Evolutionary conservation across 2,797 vertebrate genomes (phyloP), one percentile per base, ranked within the genome.

Genomic region (Squalus acanthias): DNA sequence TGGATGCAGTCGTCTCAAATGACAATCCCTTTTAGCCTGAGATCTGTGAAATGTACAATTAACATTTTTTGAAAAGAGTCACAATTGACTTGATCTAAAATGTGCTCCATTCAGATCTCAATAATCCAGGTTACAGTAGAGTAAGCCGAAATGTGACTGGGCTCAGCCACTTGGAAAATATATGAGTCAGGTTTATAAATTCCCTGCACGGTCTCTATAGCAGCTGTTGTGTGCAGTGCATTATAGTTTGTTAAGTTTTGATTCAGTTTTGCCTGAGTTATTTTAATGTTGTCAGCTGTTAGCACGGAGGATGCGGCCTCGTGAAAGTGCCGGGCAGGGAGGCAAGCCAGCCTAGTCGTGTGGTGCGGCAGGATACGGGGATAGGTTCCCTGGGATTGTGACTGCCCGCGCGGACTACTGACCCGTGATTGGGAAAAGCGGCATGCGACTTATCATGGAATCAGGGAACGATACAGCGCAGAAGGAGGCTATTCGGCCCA

Each of bases 261-360:
- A 74, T 74, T 70, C 94, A 53, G 46, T 95, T 74, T 95, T 70
- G 94, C 70, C 67, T 57, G 94, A 95, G 24, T 95, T 95, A 72
- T 70, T 95, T 95, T 95, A 95, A 95, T 95, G 94, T 95, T 95
- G 94, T 50, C 94, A 53, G 94, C 67, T 53, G 94, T 70, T 69
- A 94, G 20, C 29, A 67, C 10, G 2, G n/a, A 57, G n/a, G 63
- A 39, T 9, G 17, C 39, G 26, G 24, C 33, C 89, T 92, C 82
- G 17, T 63, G 60, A n/a, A 92, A n/a, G 33, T 17, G 65, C 2
- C 9, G 22, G 26, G 12, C 24, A 17, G 46, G 39, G 69, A 33
- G 39, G 60, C 60, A 67, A 17, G 22, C 33, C 60, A 65, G 33
- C 57, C 57, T 8, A 20, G 22, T 17, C 0, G 26, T 22, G 60